These are phyloP conservation scores for Spongilla lacustris DNA, from an alignment of 37 sponge, comb jelly and placozoan species.

Conservation along the genomic window DNA sequence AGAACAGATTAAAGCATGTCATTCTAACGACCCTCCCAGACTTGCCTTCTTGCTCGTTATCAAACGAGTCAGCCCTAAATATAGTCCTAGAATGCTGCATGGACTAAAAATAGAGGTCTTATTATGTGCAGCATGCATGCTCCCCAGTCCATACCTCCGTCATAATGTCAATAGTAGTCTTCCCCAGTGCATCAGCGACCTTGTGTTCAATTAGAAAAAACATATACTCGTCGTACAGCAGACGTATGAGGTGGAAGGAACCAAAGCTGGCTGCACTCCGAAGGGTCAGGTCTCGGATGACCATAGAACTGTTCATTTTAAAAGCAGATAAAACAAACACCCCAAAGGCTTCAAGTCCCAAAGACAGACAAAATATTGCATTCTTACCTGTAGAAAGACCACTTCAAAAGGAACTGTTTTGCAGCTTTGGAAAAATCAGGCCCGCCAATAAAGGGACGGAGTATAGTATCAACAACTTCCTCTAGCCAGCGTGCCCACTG, in stretches of 20 bases:
- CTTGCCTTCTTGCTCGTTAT: background rate
- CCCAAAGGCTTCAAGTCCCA: background rate
- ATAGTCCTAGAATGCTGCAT: conserved; percentile 9
- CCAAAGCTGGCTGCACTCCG: conserved; percentile 99
- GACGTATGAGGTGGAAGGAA: conserved; percentile 96
- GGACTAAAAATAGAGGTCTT: background rate
- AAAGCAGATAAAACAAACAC: background rate
- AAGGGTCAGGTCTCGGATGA: conserved; percentile 97
- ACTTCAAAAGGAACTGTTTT: conserved; percentile 95
- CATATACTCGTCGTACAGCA: conserved; percentile 99
- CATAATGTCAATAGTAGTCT: conserved; percentile 92
- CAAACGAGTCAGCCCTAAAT: background rate
- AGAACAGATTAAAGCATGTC: background rate
- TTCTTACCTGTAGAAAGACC: conserved; percentile 98
- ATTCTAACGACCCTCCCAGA: background rate
- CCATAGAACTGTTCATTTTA: conserved; percentile 96
- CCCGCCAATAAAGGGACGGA: conserved; percentile 67
- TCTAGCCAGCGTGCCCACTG: conserved; percentile 96
- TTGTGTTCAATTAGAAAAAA: conserved; percentile 97
- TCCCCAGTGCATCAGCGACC: conserved; percentile 79
- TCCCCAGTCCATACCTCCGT: conserved; percentile 78
- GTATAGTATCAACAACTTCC: conserved; percentile 78
- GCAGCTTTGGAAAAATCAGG: conserved; percentile 84
- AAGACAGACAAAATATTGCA: background rate
- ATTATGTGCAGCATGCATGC: background rate